Percentiles rank a stretch among this genome's conserved stretches.
phyloP scores from a whole-genome alignment of 2,113 vertebrate species.

The Periophthalmodon schlosseri region DNA sequence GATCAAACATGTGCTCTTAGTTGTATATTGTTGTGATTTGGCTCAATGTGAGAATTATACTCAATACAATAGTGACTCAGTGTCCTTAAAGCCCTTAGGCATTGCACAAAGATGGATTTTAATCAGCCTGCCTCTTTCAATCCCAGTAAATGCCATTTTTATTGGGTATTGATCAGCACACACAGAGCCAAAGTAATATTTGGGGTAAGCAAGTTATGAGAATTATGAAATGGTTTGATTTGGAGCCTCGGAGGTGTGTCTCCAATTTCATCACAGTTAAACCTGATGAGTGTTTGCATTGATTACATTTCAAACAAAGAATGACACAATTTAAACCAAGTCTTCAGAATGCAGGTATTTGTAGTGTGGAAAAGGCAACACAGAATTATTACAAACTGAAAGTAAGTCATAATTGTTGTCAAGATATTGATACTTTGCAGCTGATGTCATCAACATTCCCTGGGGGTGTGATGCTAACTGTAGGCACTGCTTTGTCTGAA shows the following conservation, averaged over 20 bases:
- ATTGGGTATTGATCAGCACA: conserved; percentile 12
- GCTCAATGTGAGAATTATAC: neutral
- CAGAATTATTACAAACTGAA: neutral
- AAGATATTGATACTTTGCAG: neutral
- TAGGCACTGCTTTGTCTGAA: too few relatives aligned
- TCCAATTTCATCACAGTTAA: neutral
- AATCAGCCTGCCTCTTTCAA: conserved; percentile 5
- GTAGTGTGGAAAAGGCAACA: neutral
- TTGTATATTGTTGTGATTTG: neutral
- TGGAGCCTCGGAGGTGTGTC: neutral
- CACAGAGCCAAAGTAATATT: conserved; percentile 3
- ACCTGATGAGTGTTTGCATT: neutral
- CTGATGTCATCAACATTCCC: too few relatives aligned
- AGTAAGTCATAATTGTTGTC: neutral
- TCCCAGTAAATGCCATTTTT: conserved; percentile 8
- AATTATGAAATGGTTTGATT: conserved; percentile 4
- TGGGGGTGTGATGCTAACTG: too few relatives aligned
- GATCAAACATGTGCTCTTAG: neutral
- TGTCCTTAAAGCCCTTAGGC: neutral
- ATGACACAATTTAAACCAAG: neutral
- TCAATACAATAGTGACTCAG: neutral
- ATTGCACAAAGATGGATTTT: conserved; percentile 9
- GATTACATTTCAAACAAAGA: neutral
- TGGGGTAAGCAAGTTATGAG: conserved; percentile 3
- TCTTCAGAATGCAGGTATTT: neutral